phyloP scores from a whole-genome alignment of 2,797 vertebrate genomes.

The Propithecus perrieri region DNA sequence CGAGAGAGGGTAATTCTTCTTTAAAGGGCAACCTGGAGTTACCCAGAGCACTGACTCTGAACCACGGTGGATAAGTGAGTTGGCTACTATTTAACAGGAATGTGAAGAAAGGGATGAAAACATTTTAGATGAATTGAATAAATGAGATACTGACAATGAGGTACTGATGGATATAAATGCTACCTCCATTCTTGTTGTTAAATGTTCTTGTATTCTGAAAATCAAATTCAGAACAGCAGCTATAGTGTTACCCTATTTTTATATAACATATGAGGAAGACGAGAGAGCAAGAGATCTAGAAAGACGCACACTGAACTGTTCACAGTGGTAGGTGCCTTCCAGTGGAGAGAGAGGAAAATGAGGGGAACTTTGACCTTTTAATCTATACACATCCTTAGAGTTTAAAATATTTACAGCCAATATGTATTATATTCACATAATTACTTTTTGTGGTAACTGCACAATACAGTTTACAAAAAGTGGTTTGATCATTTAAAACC shows the following conservation, averaged over 20 bases:
- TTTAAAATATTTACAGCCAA: background rate
- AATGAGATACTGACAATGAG: background rate
- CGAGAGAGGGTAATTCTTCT: background rate
- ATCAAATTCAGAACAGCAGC: background rate
- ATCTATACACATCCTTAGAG: background rate
- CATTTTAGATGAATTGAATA: background rate
- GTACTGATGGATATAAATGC: background rate
- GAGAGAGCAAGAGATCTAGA: background rate
- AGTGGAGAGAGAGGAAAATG: background rate
- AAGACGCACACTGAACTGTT: background rate
- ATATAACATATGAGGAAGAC: background rate
- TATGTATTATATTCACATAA: background rate
- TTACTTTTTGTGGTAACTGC: background rate
- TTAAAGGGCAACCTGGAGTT: background rate
- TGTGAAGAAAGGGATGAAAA: background rate
- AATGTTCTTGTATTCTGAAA: background rate
- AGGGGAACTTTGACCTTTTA: background rate
- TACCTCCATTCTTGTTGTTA: background rate
- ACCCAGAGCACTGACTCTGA: background rate
- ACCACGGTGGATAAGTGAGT: too few relatives aligned
- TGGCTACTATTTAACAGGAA: background rate
- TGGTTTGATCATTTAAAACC: background rate
- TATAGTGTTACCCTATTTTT: background rate
- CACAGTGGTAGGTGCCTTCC: background rate
- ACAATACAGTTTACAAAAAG: background rate